These are phyloP conservation scores for Onychomys torridus DNA, from an alignment of 2,797 vertebrate genomes.

Conservation along the genomic window DNA sequence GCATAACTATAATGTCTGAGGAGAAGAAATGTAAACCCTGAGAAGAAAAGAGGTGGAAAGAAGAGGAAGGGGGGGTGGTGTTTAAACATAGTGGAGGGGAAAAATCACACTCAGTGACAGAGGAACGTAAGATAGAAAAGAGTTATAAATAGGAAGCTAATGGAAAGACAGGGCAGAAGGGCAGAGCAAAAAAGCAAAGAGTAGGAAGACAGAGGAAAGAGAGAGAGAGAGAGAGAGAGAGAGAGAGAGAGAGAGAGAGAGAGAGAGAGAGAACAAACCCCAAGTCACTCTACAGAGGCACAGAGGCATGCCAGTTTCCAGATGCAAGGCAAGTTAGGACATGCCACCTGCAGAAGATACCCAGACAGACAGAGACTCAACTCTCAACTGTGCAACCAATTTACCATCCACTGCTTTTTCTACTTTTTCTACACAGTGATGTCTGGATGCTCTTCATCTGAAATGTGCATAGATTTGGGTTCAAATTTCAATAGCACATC, in stretches of 20 bases:
- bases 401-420: neutral
- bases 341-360: accelerated
- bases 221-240: neutral
- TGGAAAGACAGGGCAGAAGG: neutral
- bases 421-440: neutral
- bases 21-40: neutral
- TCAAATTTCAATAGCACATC: neutral
- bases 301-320: neutral
- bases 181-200: neutral
- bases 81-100: neutral
- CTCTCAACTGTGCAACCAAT: neutral
- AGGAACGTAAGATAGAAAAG: neutral
- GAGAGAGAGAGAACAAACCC: neutral
- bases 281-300: neutral
- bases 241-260: neutral
- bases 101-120: neutral
- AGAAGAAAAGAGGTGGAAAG: neutral
- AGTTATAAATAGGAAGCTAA: neutral
- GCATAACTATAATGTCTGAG: slow-evolving; percentile 35
- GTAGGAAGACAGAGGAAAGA: neutral
- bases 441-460: neutral
- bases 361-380: neutral
- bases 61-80: neutral
- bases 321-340: neutral
- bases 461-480: neutral